Percentiles rank a stretch among this genome's conserved stretches.
Evolutionary conservation across 2,888 invertebrate species (phyloP).

Genomic region (Chrysolina oricalcia): DNA sequence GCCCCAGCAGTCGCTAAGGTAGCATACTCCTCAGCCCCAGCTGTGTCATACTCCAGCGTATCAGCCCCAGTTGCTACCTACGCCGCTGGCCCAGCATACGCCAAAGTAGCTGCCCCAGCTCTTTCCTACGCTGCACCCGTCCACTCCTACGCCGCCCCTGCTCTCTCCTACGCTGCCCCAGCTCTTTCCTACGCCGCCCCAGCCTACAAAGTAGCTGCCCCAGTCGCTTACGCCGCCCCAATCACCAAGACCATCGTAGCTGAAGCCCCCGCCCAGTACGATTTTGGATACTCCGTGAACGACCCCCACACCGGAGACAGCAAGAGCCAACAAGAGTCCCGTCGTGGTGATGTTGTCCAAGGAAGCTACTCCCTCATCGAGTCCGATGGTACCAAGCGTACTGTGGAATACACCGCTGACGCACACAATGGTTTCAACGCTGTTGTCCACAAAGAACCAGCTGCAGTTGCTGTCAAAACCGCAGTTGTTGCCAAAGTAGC

Average conservation of each 20-base stretch:
- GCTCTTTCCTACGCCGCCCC: slow-evolving; percentile 66
- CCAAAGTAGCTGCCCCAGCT: slow-evolving; percentile 37
- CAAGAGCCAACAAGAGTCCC: slow-evolving; percentile 77
- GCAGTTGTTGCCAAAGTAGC: slow-evolving; percentile 41
- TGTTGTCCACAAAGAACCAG: slow-evolving; percentile 72
- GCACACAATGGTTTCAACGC: slow-evolving; percentile 74
- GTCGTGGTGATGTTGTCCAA: slow-evolving; percentile 72
- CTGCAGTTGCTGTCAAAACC: slow-evolving; percentile 63
- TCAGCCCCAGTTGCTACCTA: slow-evolving; percentile 60
- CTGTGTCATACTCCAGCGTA: slow-evolving; percentile 62
- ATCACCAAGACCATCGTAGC: slow-evolving; percentile 53
- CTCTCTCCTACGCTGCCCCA: slow-evolving; percentile 66
- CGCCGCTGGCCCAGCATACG: slow-evolving; percentile 34
- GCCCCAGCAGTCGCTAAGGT: slow-evolving; percentile 47
- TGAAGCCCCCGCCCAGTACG: slow-evolving; percentile 59
- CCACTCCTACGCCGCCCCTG: slow-evolving; percentile 65
- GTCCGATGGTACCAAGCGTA: slow-evolving; percentile 73
- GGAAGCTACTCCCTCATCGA: slow-evolving; percentile 75
- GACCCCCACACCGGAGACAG: slow-evolving; percentile 72
- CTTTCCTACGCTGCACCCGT: slow-evolving; percentile 29
- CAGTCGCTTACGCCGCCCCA: slow-evolving; percentile 54
- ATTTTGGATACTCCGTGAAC: slow-evolving; percentile 51
- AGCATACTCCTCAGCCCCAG: slow-evolving; percentile 55
- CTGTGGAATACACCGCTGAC: slow-evolving; percentile 74
- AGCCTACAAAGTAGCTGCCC: slow-evolving; percentile 59